phyloP scores from a whole-genome alignment of 2,113 vertebrate genomes.

The Saccopteryx bilineata region DNA sequence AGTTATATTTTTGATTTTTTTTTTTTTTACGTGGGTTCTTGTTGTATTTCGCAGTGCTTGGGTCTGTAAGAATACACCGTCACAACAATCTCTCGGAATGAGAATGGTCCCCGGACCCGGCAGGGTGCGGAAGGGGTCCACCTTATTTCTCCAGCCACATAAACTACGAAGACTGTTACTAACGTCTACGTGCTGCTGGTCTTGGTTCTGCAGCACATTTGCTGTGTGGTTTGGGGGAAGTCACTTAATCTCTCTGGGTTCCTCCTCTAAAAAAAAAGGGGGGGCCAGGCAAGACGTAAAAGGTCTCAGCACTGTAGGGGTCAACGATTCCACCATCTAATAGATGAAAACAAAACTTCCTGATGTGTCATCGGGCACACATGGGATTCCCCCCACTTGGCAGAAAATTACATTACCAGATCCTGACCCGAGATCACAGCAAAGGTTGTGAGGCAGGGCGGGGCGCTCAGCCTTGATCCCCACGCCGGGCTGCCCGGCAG shows the following conservation, averaged over 20 bases:
- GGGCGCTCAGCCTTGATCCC: slow-evolving; percentile 71
- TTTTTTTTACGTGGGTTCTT: slow-evolving; percentile 74
- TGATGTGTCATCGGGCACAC: slow-evolving; percentile 83
- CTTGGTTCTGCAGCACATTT: not conserved
- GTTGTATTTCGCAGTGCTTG: slow-evolving; percentile 71
- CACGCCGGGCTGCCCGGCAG: slow-evolving; percentile 55
- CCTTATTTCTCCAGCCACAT: not conserved
- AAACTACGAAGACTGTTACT: not conserved
- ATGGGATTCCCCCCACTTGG: slow-evolving; percentile 79
- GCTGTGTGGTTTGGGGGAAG: not conserved
- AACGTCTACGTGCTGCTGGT: not conserved
- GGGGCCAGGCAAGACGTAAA: not conserved
- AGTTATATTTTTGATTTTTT: not conserved
- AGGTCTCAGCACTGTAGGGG: slow-evolving; percentile 11
- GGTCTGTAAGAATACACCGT: slow-evolving; percentile 74
- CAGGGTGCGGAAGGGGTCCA: accelerated
- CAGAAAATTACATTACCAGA: slow-evolving; percentile 87
- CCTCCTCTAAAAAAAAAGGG: not conserved
- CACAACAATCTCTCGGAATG: slow-evolving; percentile 69
- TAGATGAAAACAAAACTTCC: not conserved
- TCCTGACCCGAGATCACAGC: slow-evolving; percentile 84
- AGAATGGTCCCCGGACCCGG: not conserved
- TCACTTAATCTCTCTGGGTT: slow-evolving; percentile 31
- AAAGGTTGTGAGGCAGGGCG: slow-evolving; percentile 71
- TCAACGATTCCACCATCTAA: slow-evolving; percentile 40